Evolutionary conservation across 1,140 invertebrate genomes (phyloP).

Genomic region (Drosophila kikkawai): DNA sequence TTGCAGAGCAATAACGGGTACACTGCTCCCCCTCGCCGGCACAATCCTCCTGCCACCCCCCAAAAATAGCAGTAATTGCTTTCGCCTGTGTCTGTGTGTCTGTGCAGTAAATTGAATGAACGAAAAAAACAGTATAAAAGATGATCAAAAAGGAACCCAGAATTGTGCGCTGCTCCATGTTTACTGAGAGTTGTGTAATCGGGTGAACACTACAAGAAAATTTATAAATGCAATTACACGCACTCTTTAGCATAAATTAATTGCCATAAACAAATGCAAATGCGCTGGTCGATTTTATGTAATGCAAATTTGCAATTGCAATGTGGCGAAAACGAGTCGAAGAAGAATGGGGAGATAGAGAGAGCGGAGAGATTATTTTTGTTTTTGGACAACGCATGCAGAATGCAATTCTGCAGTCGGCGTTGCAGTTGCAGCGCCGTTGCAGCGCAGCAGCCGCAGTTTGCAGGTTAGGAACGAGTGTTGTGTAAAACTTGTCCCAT

Average conservation of each 20-base stretch:
- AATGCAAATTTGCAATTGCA: slow-evolving; percentile 73
- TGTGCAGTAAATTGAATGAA: slow-evolving; percentile 80
- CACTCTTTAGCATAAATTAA: slow-evolving; percentile 40
- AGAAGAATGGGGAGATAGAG: slow-evolving; percentile 50
- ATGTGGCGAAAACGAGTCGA: slow-evolving; percentile 42
- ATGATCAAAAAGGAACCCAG: slow-evolving; percentile 53
- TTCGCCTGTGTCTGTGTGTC: slow-evolving; percentile 36
- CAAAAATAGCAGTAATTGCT: slow-evolving; percentile 76
- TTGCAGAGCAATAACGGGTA: slow-evolving; percentile 72
- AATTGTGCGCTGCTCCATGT: slow-evolving; percentile 18
- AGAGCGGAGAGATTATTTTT: slow-evolving; percentile 25
- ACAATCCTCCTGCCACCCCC: neutral
- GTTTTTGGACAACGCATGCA: slow-evolving; percentile 59
- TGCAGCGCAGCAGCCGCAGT: slow-evolving; percentile 49
- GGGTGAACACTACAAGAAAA: slow-evolving; percentile 12
- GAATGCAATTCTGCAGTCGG: slow-evolving; percentile 55
- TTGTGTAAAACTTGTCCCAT: slow-evolving; percentile 70
- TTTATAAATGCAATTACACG: slow-evolving; percentile 33
- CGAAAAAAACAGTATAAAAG: slow-evolving; percentile 66
- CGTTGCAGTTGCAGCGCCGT: slow-evolving; percentile 41
- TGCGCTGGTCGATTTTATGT: slow-evolving; percentile 68
- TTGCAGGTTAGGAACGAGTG: slow-evolving; percentile 80
- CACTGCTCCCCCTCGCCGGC: neutral
- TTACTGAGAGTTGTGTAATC: slow-evolving; percentile 69
- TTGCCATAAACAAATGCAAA: slow-evolving; percentile 71